These are phyloP conservation scores for Bombus sylvicola DNA, from an alignment of 1,140 invertebrate species.

Conservation along the genomic window DNA sequence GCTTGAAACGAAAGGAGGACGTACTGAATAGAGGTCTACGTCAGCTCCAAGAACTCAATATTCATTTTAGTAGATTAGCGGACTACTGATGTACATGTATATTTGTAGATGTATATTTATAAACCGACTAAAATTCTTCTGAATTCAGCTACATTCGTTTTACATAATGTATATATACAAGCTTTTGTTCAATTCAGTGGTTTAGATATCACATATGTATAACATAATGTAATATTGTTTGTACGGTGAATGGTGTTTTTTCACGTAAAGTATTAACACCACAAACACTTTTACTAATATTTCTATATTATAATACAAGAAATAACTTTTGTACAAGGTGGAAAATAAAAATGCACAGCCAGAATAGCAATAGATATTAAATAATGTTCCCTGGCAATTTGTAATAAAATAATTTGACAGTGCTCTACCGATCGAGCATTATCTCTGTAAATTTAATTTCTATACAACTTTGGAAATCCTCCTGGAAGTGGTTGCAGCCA, in stretches of 20 bases:
- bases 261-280: neutral
- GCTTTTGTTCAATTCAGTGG: neutral
- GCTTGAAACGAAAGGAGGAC: conserved; percentile 70
- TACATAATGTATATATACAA: neutral
- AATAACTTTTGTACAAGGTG: conserved; percentile 47
- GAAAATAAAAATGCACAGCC: conserved; percentile 62
- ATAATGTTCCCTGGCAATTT: conserved; percentile 11
- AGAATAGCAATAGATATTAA: neutral
- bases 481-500: conserved; percentile 90
- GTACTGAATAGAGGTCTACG: conserved; percentile 67
- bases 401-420: neutral
- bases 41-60: conserved; percentile 76
- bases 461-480: conserved; percentile 86
- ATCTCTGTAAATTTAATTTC: conserved; percentile 74
- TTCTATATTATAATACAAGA: conserved; percentile 31
- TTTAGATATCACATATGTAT: neutral
- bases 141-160: neutral
- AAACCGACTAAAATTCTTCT: neutral
- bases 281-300: conserved; percentile 45
- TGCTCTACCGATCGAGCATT: neutral
- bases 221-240: neutral
- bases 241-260: neutral
- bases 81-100: conserved; percentile 43
- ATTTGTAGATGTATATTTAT: conserved; percentile 35
- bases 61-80: conserved; percentile 73